These are phyloP conservation scores for Megalonaias nervosa DNA, from an alignment of 1,140 invertebrate genomes.

Conservation along the genomic window DNA sequence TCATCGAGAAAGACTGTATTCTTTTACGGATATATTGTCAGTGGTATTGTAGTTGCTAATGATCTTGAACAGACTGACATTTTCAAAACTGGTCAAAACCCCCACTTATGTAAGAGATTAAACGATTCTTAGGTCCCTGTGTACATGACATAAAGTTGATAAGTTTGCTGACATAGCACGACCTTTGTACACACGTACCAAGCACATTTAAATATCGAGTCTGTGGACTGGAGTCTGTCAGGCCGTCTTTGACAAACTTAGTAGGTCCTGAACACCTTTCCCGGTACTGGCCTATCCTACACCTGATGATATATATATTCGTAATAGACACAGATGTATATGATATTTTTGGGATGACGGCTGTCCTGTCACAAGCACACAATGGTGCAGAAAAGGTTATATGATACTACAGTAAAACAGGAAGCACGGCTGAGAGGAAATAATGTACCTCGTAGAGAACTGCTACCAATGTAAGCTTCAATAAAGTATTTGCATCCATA, in stretches of 20 bases:
- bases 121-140: conserved; percentile 71
- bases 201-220: conserved; percentile 30
- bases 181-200: conserved; percentile 54
- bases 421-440: conserved; percentile 69
- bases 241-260: conserved; percentile 39
- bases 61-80: conserved; percentile 25
- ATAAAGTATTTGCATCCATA: conserved; percentile 72
- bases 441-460: conserved; percentile 71
- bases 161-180: conserved; percentile 58
- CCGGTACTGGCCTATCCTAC: conserved; percentile 41
- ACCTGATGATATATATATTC: neutral
- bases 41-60: conserved; percentile 21
- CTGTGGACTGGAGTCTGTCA: conserved; percentile 42
- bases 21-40: conserved; percentile 41
- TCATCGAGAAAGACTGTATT: conserved; percentile 28
- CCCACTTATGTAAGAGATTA: conserved; percentile 62
- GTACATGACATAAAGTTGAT: conserved; percentile 67
- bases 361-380: conserved; percentile 54
- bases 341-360: conserved; percentile 1
- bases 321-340: no score
- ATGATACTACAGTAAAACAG: conserved; percentile 69
- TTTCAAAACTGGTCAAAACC: conserved; percentile 41
- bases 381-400: conserved; percentile 63
- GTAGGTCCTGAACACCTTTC: conserved; percentile 24
- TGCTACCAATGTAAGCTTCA: conserved; percentile 72